These are phyloP conservation scores for Propithecus deckenii DNA, from an alignment of 2,797 vertebrate genomes.

Conservation along the genomic window DNA sequence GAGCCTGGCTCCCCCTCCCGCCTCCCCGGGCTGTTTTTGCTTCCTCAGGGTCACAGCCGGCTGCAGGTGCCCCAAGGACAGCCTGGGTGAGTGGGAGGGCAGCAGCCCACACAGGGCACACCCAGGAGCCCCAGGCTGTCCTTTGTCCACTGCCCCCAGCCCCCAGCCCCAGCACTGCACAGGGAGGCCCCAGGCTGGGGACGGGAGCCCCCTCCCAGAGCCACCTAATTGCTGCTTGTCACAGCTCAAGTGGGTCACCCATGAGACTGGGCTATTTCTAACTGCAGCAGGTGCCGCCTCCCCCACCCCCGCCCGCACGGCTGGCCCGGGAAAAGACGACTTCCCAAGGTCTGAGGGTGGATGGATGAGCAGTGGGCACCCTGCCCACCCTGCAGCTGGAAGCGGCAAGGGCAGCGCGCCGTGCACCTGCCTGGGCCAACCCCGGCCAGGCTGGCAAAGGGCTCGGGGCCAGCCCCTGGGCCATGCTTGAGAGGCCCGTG, in stretches of 20 bases:
- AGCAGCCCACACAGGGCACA: rapidly evolving
- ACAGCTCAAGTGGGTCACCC: neutral
- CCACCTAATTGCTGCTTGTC: neutral
- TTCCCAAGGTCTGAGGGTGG: neutral
- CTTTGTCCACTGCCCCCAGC: neutral
- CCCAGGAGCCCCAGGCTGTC: neutral
- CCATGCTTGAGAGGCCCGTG: neutral
- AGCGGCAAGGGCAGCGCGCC: neutral
- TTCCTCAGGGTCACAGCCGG: neutral
- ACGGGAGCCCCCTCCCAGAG: neutral
- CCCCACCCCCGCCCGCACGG: neutral
- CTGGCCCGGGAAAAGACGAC: neutral
- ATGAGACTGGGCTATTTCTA: neutral
- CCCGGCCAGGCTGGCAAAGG: too few species aligned
- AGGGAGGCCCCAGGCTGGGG: neutral
- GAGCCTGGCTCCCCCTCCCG: neutral
- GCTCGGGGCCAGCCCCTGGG: neutral
- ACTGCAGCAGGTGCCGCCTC: neutral
- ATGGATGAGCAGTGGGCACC: neutral
- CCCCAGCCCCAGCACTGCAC: neutral
- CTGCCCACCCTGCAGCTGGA: neutral
- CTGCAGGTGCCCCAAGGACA: slow-evolving; percentile 26
- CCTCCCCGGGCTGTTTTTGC: neutral
- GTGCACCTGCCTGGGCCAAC: too few species aligned
- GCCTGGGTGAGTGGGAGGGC: neutral